Percentiles rank a stretch among this genome's conserved stretches.
phyloP scores from a whole-genome alignment of 2,113 vertebrate genomes.

The Notarius lentiginosus region DNA sequence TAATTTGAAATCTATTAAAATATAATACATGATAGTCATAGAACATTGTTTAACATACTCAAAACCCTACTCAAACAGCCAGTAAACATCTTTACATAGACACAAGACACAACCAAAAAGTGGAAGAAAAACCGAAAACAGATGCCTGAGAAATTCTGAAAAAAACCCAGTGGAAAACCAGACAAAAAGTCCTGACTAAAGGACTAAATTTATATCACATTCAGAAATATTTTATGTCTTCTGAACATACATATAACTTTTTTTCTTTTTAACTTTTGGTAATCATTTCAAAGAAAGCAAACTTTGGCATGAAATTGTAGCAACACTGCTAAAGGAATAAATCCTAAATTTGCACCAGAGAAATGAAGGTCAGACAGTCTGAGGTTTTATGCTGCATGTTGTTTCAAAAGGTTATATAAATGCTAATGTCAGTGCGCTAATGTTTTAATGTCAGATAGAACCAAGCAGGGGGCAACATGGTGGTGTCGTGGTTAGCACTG shows the following conservation, averaged over 20 bases:
- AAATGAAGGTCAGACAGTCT: background rate
- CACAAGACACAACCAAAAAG: background rate
- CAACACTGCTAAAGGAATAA: background rate
- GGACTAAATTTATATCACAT: background rate
- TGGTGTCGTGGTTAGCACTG: too few species aligned
- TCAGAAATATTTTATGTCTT: background rate
- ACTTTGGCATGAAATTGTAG: background rate
- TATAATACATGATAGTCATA: background rate
- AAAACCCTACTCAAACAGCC: background rate
- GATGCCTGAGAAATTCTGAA: background rate
- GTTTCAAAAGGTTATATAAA: background rate
- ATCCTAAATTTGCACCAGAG: background rate
- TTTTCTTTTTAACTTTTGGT: background rate
- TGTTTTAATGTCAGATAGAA: conserved; percentile 4
- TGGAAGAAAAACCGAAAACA: background rate
- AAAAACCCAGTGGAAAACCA: background rate
- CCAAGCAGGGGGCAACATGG: background rate
- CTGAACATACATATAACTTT: background rate
- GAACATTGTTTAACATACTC: background rate
- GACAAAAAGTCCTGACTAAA: background rate
- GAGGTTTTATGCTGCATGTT: background rate
- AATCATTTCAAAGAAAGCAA: background rate
- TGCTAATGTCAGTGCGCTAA: background rate
- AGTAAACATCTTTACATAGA: background rate
- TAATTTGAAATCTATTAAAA: background rate